These are phyloP conservation scores for Erebia ligea DNA, from an alignment of 2,888 invertebrate species.

Conservation along the genomic window DNA sequence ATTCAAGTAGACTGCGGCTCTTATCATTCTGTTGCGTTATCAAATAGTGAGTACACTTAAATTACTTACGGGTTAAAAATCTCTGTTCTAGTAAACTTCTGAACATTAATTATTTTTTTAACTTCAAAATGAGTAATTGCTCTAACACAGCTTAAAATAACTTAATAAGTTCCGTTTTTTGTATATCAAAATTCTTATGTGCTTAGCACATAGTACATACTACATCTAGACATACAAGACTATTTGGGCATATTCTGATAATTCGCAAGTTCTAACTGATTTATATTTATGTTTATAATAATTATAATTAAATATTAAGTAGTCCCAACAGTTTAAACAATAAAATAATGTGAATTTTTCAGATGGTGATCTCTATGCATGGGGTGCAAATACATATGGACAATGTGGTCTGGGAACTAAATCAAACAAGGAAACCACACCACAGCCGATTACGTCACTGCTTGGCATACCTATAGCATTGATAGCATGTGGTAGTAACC, in stretches of 20 bases:
- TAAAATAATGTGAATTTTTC: conserved; percentile 45
- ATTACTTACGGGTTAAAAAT: background rate
- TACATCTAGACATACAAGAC: too few relatives aligned
- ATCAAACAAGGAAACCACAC: conserved; percentile 82
- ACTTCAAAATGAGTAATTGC: too few relatives aligned
- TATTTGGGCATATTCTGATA: too few relatives aligned
- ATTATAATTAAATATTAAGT: too few relatives aligned
- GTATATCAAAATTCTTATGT: too few relatives aligned
- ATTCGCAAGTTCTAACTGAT: too few relatives aligned
- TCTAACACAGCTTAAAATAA: too few relatives aligned
- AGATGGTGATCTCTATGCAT: conserved; percentile 93
- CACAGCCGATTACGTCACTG: conserved; percentile 86
- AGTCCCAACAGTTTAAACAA: too few relatives aligned
- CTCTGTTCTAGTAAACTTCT: background rate
- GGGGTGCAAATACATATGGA: conserved; percentile 93
- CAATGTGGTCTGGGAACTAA: conserved; percentile 90
- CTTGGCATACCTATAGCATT: conserved; percentile 90
- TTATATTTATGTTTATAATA: too few relatives aligned
- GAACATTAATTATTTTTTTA: too few relatives aligned
- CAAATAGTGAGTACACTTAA: conserved; percentile 86
- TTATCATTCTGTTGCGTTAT: conserved; percentile 92
- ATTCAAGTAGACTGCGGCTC: conserved; percentile 94
- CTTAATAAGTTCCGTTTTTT: too few relatives aligned
- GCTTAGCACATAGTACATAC: too few relatives aligned
- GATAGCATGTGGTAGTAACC: conserved; percentile 92